A percentile compares a stretch with the other conserved stretches of the same genome.
Conservation (phyloP, 2,797 vertebrate genomes). For the Chromis chromis region DNA sequence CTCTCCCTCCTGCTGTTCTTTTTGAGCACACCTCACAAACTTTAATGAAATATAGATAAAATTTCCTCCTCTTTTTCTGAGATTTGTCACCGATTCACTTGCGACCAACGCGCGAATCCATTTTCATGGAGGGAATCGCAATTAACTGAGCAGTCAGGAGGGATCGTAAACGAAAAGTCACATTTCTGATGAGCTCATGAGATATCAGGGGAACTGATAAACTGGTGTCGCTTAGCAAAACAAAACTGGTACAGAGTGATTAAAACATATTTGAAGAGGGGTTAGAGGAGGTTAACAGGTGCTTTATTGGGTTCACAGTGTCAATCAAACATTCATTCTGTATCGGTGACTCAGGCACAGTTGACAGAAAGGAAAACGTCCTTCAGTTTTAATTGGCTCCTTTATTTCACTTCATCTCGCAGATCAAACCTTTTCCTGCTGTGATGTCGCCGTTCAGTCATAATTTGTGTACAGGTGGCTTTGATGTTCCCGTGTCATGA, state of each 20-base stretch:
- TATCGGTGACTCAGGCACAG: not conserved
- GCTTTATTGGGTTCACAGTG: constrained; percentile 12
- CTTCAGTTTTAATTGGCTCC: not conserved
- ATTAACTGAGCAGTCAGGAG: constrained; percentile 44
- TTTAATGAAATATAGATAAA: constrained; percentile 17
- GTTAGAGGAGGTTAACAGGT: constrained; percentile 45
- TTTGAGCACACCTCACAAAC: not conserved
- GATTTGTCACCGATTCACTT: not conserved
- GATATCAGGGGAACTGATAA: constrained; percentile 23
- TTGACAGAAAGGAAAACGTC: not conserved
- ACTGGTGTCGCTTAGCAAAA: constrained; percentile 3
- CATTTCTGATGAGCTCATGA: constrained; percentile 44
- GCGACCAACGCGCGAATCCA: not conserved
- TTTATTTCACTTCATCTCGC: not conserved
- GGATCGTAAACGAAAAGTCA: constrained; percentile 18
- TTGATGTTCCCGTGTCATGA: not conserved
- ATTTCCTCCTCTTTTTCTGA: constrained; percentile 1
- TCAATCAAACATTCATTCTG: constrained; percentile 13
- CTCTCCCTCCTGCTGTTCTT: not conserved
- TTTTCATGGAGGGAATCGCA: constrained; percentile 28
- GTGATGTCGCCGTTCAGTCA: not conserved
- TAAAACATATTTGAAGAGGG: constrained; percentile 28
- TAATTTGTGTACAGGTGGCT: not conserved
- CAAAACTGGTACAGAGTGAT: constrained; percentile 11
- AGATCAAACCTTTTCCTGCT: constrained; percentile 9